Base-by-base conservation (phyloP, 2,797 vertebrate genomes). In the Pelochelys cantorii region DNA sequence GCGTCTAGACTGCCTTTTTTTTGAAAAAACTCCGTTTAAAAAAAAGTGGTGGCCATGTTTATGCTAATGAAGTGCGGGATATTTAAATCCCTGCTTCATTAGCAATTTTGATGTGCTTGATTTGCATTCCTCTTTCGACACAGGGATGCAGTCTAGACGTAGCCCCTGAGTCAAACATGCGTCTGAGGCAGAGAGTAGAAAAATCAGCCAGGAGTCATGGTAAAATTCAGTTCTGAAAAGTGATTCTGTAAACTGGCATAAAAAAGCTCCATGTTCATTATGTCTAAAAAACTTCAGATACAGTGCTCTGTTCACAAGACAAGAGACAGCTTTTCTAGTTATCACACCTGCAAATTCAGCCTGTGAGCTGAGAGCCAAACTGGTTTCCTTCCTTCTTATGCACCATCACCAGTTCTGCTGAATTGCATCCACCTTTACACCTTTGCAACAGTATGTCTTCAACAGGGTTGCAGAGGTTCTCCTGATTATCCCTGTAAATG, bases 371-470 rank as follows among this genome's bases (percentile, higher is more conserved):
- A 31, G 60, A 90, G 57, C 78, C 10, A n/a, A 87, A 54, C 18
- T 11, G 48, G 54, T 31, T 4, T 78, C n/a, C 86, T 83, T 82
- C 65, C 65, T 71, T 25, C 8, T 79, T 79, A 89, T 82, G 23
- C 31, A 0, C 3, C 5, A 84, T 11, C 25, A 77, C 59, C 52
- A 78, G 1, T 3, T 10, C 83, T 80, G 65, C 86, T 79, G 56
- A 90, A 71, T 3, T 0, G 17, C 29, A 75, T 90, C 90, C 78
- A 89, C 65, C 77, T 1, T 0, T 84, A 83, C 78, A 89, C 65
- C 77, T 1, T 0, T 84, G 81, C 54, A 29, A 0, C 82, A 89
- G n/a, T 1, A 4, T 5, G 13, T 55, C 77, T 59, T 81, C 34
- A 74, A 27, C 34, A 80, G 71, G 4, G 60, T 83, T 68, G 60